Evolutionary conservation across 2,113 vertebrate genomes (phyloP).

Genomic region (Rafetus swinhoei): DNA sequence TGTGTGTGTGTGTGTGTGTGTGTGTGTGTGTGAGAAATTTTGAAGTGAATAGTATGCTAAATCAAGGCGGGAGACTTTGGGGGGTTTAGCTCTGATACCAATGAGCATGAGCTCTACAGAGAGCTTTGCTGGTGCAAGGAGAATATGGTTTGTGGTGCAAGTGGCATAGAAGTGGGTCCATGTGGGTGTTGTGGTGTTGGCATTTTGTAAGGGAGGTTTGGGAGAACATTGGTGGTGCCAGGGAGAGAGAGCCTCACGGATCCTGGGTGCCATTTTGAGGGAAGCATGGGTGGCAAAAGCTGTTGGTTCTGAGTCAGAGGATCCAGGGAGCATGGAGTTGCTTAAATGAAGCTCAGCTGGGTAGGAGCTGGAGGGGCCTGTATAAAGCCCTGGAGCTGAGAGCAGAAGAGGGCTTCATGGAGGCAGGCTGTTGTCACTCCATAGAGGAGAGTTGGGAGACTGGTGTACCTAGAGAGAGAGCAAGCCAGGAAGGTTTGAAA

Average conservation of each 20-base stretch:
- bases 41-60: not conserved
- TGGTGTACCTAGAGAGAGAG: not conserved
- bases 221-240: not conserved
- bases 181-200: not conserved
- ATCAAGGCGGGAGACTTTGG: not conserved
- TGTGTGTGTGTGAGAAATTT: not conserved
- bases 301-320: not conserved
- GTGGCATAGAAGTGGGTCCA: fast-evolving
- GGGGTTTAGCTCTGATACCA: fast-evolving
- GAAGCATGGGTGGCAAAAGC: not conserved
- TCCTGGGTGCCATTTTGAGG: not conserved
- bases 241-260: not conserved
- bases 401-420: not conserved
- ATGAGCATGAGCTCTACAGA: not conserved
- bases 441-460: not conserved
- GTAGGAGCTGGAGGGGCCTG: not conserved
- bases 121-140: not conserved
- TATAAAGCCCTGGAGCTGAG: not conserved
- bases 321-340: not conserved
- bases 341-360: not conserved
- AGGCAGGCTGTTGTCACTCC: not conserved
- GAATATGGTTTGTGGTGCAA: not conserved
- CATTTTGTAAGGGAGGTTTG: not conserved
- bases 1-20: not conserved
- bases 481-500: not conserved